Conservation (phyloP, 2,888 invertebrate species). For the Heteropelma amictum region DNA sequence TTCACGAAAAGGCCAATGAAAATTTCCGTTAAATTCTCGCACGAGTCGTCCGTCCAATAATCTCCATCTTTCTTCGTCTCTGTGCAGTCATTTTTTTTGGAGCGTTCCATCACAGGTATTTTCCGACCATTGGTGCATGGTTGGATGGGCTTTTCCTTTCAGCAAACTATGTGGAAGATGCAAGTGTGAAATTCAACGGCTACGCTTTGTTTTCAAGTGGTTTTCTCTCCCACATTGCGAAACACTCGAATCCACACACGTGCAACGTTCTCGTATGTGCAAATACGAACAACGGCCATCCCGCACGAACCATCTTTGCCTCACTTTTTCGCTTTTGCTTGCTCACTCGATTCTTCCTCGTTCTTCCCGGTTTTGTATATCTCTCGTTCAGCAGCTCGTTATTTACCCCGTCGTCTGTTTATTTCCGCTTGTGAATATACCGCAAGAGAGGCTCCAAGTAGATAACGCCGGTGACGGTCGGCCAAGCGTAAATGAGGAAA, state of each 20-base stretch:
- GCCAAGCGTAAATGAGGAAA: neutral
- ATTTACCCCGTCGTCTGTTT: conserved; percentile 66
- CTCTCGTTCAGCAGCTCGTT: conserved; percentile 59
- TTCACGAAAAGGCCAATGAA: no score
- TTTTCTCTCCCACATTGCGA: neutral
- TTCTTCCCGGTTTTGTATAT: neutral
- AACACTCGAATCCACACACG: conserved; percentile 60
- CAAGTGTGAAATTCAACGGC: no score
- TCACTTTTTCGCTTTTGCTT: conserved; percentile 22
- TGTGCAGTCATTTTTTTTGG: no score
- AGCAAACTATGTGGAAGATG: no score
- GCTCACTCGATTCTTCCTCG: conserved; percentile 5
- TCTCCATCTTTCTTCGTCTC: no score
- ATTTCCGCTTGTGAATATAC: conserved; percentile 62
- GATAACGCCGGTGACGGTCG: neutral
- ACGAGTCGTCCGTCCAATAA: no score
- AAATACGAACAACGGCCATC: conserved; percentile 17
- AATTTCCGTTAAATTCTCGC: no score
- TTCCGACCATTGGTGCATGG: no score
- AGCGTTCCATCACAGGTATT: no score
- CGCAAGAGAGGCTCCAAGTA: conserved; percentile 3
- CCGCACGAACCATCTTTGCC: conserved; percentile 17
- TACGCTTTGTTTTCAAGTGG: neutral
- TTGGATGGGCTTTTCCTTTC: neutral
- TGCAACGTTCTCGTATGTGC: neutral